Conservation (phyloP, 2,797 vertebrate species). For the Linurgus olivaceus region DNA sequence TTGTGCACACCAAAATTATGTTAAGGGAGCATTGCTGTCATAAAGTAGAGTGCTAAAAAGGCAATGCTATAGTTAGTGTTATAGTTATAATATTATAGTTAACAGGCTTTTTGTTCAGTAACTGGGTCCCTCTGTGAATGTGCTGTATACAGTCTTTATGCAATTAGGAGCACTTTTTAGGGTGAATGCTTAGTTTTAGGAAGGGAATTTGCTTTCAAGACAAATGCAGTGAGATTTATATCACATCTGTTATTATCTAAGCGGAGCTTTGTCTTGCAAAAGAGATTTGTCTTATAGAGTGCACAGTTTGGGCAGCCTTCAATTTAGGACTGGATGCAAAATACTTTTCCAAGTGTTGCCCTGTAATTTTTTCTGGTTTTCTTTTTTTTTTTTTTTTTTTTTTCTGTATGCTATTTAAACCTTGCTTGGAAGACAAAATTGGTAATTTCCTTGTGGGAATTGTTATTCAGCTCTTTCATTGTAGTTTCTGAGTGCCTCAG, state of each 20-base stretch:
- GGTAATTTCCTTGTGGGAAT: neutral
- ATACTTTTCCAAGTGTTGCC: neutral
- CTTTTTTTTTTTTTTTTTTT: neutral
- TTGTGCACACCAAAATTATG: neutral
- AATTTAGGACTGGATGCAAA: constrained; percentile 1
- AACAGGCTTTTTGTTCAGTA: neutral
- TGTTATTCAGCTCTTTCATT: neutral
- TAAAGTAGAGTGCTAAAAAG: neutral
- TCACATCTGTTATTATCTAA: constrained; percentile 20
- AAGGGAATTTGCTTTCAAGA: constrained; percentile 14
- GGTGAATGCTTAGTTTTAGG: neutral
- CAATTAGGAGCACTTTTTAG: constrained; percentile 22
- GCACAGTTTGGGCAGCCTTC: neutral
- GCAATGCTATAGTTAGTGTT: neutral
- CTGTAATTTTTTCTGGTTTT: neutral
- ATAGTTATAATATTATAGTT: neutral
- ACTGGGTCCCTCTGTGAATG: neutral
- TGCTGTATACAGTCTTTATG: neutral
- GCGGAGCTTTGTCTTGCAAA: neutral
- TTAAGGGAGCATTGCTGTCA: neutral
- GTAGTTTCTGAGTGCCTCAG: neutral
- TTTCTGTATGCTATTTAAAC: neutral
- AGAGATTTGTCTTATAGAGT: neutral
- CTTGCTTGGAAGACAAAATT: constrained; percentile 7
- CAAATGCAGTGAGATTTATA: constrained; percentile 12